phyloP scores from a whole-genome alignment of 53 echinoderm and acorn worm species.

The Hippasteria phrygiana region DNA sequence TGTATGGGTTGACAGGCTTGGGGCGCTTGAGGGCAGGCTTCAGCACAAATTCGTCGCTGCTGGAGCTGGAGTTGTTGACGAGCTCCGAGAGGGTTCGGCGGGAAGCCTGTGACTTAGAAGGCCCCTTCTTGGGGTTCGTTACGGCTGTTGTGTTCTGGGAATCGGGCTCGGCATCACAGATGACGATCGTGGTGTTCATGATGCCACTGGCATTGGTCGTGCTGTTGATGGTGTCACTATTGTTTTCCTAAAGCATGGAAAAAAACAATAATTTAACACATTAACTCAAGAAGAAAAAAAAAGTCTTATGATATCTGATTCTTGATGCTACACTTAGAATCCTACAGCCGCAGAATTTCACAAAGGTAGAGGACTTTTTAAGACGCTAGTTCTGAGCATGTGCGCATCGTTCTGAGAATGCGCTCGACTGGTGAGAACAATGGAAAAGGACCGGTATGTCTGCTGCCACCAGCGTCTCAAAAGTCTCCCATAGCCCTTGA shows the following conservation, averaged over 20 bases:
- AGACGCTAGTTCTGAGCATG: too few relatives aligned
- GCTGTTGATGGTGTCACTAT: constrained; percentile 51
- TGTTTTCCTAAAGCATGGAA: constrained; percentile 18
- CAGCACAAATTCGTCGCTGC: constrained; percentile 45
- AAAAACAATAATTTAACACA: neutral
- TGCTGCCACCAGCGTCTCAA: too few relatives aligned
- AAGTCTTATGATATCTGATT: too few relatives aligned
- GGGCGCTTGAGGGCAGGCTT: constrained; percentile 38
- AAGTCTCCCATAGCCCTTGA: too few relatives aligned
- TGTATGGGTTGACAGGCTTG: constrained; percentile 17
- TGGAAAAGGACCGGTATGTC: too few relatives aligned
- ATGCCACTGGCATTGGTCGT: constrained; percentile 52
- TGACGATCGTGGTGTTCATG: constrained; percentile 81
- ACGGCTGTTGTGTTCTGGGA: constrained; percentile 4
- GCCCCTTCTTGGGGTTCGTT: neutral
- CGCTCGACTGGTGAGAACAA: too few relatives aligned
- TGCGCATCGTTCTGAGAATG: too few relatives aligned
- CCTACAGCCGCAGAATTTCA: too few relatives aligned
- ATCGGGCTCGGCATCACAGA: constrained; percentile 50
- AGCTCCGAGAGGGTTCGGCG: constrained; percentile 16
- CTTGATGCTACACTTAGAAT: too few relatives aligned
- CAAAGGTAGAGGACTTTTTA: too few relatives aligned
- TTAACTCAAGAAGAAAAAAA: too few relatives aligned
- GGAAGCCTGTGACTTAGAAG: neutral
- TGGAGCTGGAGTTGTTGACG: neutral